Conservation (phyloP, 2,888 invertebrate genomes). For the Nebria brevicollis region DNA sequence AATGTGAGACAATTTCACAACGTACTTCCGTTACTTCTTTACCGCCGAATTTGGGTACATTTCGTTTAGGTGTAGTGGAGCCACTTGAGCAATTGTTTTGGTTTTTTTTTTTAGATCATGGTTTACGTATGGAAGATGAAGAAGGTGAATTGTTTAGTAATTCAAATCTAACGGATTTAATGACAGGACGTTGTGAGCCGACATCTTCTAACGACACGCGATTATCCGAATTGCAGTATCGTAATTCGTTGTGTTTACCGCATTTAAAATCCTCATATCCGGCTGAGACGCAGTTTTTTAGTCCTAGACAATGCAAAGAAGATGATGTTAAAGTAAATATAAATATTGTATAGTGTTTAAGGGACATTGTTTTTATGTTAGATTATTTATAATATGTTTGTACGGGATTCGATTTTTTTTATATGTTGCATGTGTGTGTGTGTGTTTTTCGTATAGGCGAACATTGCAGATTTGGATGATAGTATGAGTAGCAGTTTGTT, state of each 20-base stretch:
- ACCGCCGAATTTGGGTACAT: slow-evolving; percentile 51
- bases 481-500: slow-evolving; percentile 61
- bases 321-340: slow-evolving; percentile 73
- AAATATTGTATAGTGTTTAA: slow-evolving; percentile 3
- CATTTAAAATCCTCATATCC: slow-evolving; percentile 88
- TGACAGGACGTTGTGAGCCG: slow-evolving; percentile 68
- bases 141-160: slow-evolving; percentile 87
- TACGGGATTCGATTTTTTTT: slow-evolving; percentile 23
- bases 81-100: background rate
- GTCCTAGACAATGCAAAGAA: slow-evolving; percentile 67
- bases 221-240: slow-evolving; percentile 77
- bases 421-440: slow-evolving; percentile 2
- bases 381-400: background rate
- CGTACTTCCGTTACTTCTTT: slow-evolving; percentile 53
- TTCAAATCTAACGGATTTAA: slow-evolving; percentile 76
- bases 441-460: slow-evolving; percentile 54
- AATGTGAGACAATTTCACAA: slow-evolving; percentile 54
- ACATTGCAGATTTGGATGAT: slow-evolving; percentile 59
- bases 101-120: slow-evolving; percentile 54
- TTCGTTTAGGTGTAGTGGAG: background rate
- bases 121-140: slow-evolving; percentile 83
- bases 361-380: background rate
- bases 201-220: slow-evolving; percentile 56
- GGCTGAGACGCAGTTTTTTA: slow-evolving; percentile 78
- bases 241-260: slow-evolving; percentile 86